Base-by-base conservation (phyloP, 2,113 vertebrate genomes). In the Gambusia affinis region DNA sequence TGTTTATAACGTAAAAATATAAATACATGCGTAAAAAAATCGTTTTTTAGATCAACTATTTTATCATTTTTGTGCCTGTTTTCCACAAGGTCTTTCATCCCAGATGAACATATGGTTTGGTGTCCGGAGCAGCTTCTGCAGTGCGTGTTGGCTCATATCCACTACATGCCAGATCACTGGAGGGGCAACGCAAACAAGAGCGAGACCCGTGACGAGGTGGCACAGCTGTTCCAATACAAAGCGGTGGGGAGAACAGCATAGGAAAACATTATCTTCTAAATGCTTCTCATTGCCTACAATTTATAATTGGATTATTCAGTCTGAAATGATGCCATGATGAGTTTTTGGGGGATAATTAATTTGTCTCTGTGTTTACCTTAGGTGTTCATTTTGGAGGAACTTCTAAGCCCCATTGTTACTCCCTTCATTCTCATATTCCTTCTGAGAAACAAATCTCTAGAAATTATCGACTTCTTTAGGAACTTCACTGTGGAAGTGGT, bases 161-260 rank as follows among this genome's bases (percentile, higher is more conserved):
- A 99, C 94, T 99, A 99, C 93, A 99, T 99, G 98, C 98, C 98
- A 69, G 98, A 99, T 93, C 97, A 99, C 94, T 99, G 98, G 98
- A 97, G 97, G 92, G 97, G 97, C 88, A 95, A 95, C 1, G 98
- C 98, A 85, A 97, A 99, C 91, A 97, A 97, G 89, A 96, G 97
- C 0, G 97, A 99, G 94, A 99, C 98, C 91, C 95, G 97, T 14
- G 97, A 98, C 0, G 97, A 99, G 90, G 98, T 99, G 88, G 95
- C 98, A n/a, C 97, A 99, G 94, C 96, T 99, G 85, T 98, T 99
- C 92, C 98, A 99, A 89, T 99, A 99, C 95, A 99, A 99, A 94
- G 98, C 97, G 85, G 98, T 99, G 92, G 97, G 97, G 28, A 63
- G 5, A 22, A 37, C 67, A 67, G 30, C 69, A 28, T 30, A 22